Evolutionary conservation across 2,888 invertebrate genomes (phyloP).

Genomic region (Abscondita cerata): DNA sequence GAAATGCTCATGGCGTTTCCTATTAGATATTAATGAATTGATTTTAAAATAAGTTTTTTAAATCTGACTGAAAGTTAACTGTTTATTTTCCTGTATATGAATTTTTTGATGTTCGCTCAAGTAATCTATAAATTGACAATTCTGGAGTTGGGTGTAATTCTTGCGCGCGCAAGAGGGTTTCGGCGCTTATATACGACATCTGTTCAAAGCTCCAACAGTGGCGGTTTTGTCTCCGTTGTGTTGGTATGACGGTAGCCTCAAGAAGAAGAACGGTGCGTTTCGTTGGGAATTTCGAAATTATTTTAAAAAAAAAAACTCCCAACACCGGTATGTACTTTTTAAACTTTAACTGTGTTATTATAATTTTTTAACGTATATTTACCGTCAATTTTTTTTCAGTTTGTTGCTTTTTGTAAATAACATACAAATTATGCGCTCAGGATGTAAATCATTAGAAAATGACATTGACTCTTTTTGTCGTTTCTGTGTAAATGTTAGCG

Average conservation of each 20-base stretch:
- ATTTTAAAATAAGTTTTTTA: too few relatives aligned
- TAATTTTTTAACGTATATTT: too few relatives aligned
- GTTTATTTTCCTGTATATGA: slow-evolving; percentile 8
- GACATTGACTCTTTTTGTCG: too few relatives aligned
- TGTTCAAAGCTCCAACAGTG: slow-evolving; percentile 26
- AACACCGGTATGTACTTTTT: background rate
- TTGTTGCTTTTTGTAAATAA: too few relatives aligned
- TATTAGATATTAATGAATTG: too few relatives aligned
- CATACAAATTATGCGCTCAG: too few relatives aligned
- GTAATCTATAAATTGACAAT: slow-evolving; percentile 23
- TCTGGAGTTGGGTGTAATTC: slow-evolving; percentile 33
- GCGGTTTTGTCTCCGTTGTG: slow-evolving; percentile 6
- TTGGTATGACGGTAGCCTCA: background rate
- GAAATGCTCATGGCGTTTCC: too few relatives aligned
- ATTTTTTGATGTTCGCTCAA: slow-evolving; percentile 7
- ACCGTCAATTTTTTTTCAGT: too few relatives aligned
- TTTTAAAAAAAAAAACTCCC: background rate
- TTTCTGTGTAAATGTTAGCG: too few relatives aligned
- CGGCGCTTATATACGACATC: slow-evolving; percentile 25
- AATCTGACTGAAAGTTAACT: too few relatives aligned
- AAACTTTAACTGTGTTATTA: too few relatives aligned
- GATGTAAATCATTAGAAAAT: too few relatives aligned
- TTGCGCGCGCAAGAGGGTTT: slow-evolving; percentile 28
- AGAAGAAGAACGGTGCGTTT: background rate
- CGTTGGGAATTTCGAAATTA: slow-evolving; percentile 1